Evolutionary conservation across 2,888 invertebrate species (phyloP).

Genomic region (Eueremaeus valkanovi): DNA sequence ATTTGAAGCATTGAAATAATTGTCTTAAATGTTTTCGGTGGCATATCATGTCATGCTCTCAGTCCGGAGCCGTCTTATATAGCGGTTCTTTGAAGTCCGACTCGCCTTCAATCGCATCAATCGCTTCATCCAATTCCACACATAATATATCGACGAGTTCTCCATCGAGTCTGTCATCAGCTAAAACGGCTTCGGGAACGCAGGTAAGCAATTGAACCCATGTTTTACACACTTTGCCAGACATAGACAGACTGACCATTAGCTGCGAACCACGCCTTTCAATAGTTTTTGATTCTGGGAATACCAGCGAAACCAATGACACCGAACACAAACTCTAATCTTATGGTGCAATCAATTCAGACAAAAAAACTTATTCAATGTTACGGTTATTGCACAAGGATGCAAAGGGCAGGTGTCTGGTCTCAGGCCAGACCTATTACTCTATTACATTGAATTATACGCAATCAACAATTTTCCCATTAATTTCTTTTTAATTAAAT

Average conservation of each 20-base stretch:
- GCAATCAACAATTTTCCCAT: too few species aligned
- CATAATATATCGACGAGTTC: background rate
- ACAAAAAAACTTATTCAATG: too few species aligned
- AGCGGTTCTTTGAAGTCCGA: slow-evolving; percentile 8
- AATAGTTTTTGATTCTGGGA: background rate
- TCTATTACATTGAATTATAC: too few species aligned
- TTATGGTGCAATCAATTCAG: too few species aligned
- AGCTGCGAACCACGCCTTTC: background rate
- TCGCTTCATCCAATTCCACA: too few species aligned
- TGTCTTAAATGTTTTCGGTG: background rate
- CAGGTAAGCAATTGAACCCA: background rate
- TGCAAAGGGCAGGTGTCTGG: too few species aligned
- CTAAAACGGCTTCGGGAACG: slow-evolving; percentile 12
- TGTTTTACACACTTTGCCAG: background rate
- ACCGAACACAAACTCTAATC: too few species aligned
- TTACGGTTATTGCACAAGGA: too few species aligned
- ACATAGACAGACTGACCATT: background rate
- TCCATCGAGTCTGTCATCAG: background rate
- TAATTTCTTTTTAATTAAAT: too few species aligned
- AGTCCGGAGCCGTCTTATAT: slow-evolving; percentile 9
- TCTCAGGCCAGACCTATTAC: too few species aligned
- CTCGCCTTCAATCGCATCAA: background rate
- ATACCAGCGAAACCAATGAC: background rate
- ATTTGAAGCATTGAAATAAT: background rate
- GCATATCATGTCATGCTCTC: slow-evolving; percentile 3